Evolutionary conservation across 2,797 vertebrate genomes (phyloP), one percentile per base, ranked within the genome.

Genomic region (Apogon talboti): DNA sequence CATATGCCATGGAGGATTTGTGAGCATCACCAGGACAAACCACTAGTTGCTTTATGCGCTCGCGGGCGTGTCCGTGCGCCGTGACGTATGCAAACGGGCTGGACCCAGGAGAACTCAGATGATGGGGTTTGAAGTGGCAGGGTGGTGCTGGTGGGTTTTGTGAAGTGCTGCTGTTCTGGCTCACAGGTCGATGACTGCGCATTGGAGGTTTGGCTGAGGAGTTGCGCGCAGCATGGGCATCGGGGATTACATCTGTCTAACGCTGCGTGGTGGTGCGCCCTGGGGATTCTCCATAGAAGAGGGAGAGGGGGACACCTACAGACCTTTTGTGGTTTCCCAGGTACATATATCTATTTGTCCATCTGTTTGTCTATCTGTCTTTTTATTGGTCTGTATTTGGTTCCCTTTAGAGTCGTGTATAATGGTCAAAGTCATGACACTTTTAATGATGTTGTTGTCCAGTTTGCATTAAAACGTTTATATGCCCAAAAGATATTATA

Each of bases 251-350:
- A 91, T 97, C 86, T 96, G 96, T 88, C 84, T 98, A 43, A 96
- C 95, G 51, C 94, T 98, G 94, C 95, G 90, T 2, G 98, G 96
- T 69, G 95, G 95, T 59, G 95, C 95, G 8, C 98, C 97, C 59
- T 99, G 98, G 98, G 97, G 98, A 45, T 99, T 99, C 93, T 91
- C 91, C 58, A 68, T 99, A 83, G 87, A 92, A 75, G 94, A 96
- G 81, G 96, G 93, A 89, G 94, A 93, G 40, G 85, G 79, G 80
- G 96, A 96, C 64, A 83, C 93, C 74, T 91, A 94, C 68, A 94
- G 91, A 87, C 93, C 94, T 50, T 76, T 98, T 43, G 91, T 95
- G 46, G 94, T 97, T 21, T 94, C 94, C 19, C 95, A 98, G 98
- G 98, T 99, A 96, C 71, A 84, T 74, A 45, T 28, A 33, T 28